Conservation (phyloP, 2,113 vertebrate genomes). For the Psammodynastes pulverulentus region DNA sequence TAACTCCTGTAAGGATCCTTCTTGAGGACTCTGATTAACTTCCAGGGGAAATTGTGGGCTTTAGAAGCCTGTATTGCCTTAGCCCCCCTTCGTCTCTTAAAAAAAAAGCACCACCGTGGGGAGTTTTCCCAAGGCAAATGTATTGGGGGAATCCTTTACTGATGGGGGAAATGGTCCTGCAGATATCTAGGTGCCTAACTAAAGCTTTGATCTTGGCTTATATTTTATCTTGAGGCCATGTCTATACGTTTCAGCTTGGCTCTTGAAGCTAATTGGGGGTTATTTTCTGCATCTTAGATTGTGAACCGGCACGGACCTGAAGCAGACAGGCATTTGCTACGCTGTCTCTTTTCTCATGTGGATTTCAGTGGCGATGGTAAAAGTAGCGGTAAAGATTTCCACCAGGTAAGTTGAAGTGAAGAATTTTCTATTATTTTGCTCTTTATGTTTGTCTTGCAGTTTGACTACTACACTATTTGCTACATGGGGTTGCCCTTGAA, state of each 20-base stretch:
- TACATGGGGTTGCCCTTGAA: neutral
- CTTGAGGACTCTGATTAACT: neutral
- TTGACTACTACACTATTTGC: neutral
- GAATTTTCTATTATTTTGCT: neutral
- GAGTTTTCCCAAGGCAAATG: neutral
- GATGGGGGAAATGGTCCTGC: neutral
- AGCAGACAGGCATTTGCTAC: conserved; percentile 99
- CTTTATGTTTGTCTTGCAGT: neutral
- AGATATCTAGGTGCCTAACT: neutral
- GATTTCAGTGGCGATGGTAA: conserved; percentile 99
- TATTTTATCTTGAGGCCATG: neutral
- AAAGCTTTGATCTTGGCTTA: neutral
- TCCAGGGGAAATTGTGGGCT: neutral
- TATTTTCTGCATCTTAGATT: conserved; percentile 74
- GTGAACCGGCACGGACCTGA: conserved; percentile 99
- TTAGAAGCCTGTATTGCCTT: neutral
- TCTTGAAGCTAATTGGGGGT: neutral
- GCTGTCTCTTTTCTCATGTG: conserved; percentile 99
- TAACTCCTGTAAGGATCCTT: neutral
- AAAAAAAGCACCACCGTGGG: neutral
- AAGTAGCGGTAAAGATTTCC: conserved; percentile 99
- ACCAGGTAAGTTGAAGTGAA: conserved; percentile 85
- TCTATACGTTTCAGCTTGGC: neutral
- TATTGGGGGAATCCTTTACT: neutral
- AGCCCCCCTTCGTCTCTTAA: neutral